Conservation (phyloP, 2,888 invertebrate species). For the Dicycla oo region DNA sequence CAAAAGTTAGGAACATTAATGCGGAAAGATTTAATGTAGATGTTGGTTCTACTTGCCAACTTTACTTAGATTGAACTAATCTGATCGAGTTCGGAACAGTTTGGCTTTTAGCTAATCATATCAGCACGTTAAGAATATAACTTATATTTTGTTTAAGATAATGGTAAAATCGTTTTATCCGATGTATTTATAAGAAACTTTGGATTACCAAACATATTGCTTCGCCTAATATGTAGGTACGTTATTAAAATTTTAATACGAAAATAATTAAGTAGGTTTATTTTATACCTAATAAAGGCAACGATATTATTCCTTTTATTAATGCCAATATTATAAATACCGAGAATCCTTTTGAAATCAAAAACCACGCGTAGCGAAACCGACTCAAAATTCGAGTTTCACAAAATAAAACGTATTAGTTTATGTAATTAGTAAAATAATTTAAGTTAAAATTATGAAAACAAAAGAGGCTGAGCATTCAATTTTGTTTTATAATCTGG, state of each 20-base stretch:
- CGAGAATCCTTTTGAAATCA: not conserved
- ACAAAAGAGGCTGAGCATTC: conserved; percentile 1
- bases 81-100: conserved; percentile 23
- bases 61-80: conserved; percentile 31
- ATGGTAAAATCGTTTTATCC: conserved; percentile 1
- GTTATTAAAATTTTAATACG: not conserved
- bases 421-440: not conserved
- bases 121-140: not conserved
- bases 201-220: too few species aligned
- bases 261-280: not conserved
- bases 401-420: conserved; percentile 5
- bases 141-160: conserved; percentile 19
- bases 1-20: conserved; percentile 41
- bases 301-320: too few species aligned
- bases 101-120: conserved; percentile 38
- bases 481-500: too few species aligned
- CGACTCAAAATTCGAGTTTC: not conserved
- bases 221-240: not conserved
- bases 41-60: conserved; percentile 33
- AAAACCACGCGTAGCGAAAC: not conserved
- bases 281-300: not conserved
- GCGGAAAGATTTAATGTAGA: conserved; percentile 34
- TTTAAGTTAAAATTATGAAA: conserved; percentile 3
- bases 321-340: conserved; percentile 5
- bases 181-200: not conserved